A percentile compares a stretch with the other conserved stretches of the same genome.
These are phyloP conservation scores for Poecilia latipinna DNA, from an alignment of 2,113 vertebrate genomes.

Conservation along the genomic window DNA sequence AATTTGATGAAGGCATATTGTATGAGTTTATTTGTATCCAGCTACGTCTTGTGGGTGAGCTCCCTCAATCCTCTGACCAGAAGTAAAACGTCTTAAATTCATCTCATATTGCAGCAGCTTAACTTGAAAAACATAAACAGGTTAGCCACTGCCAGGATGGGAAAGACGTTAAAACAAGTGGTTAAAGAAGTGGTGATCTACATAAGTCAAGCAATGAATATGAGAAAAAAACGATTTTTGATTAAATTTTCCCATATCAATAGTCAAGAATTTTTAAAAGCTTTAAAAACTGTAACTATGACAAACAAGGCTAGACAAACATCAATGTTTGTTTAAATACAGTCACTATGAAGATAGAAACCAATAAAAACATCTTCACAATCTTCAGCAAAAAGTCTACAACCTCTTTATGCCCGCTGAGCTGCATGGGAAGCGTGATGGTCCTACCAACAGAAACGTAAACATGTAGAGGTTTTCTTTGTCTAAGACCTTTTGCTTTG, in stretches of 20 bases:
- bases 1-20: not conserved
- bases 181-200: not conserved
- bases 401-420: not conserved
- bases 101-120: not conserved
- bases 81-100: not conserved
- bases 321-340: no score
- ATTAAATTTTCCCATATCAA: no score
- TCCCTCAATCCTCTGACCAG: not conserved
- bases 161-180: not conserved
- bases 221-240: not conserved
- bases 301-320: no score
- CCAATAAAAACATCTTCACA: no score
- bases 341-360: no score
- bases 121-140: not conserved
- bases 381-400: no score
- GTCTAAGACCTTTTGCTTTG: not conserved
- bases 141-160: not conserved
- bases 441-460: not conserved
- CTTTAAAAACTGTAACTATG: no score
- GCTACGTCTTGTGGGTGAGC: not conserved
- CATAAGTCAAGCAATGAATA: not conserved
- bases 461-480: no score
- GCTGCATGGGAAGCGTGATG: not conserved
- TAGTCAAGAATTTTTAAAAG: no score
- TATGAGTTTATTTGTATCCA: not conserved